Percentiles rank a stretch among this genome's conserved stretches.
These are phyloP conservation scores for Apteryx mantelli DNA, from an alignment of 2,113 vertebrate species.

Conservation along the genomic window DNA sequence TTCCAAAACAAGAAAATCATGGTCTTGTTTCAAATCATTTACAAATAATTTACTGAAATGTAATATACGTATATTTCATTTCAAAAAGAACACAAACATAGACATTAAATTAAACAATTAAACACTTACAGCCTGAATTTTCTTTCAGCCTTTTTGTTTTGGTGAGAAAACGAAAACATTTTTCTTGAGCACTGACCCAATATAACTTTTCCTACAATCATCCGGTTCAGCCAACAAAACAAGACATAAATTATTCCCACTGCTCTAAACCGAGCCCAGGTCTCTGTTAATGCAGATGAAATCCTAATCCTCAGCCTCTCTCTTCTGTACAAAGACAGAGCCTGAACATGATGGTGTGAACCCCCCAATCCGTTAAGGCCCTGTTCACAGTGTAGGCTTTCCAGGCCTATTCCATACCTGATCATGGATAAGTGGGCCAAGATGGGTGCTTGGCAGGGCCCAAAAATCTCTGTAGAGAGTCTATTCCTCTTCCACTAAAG, in stretches of 20 bases:
- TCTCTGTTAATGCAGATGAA: not conserved
- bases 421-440: not conserved
- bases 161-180: slow-evolving; percentile 37
- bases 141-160: slow-evolving; percentile 42
- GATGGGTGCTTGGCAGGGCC: not conserved
- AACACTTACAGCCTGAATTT: slow-evolving; percentile 7
- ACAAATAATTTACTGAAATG: slow-evolving; percentile 33
- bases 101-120: slow-evolving; percentile 30
- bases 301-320: not conserved
- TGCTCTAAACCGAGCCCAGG: not conserved
- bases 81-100: not conserved
- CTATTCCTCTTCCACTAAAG: not conserved
- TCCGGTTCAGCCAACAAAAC: not conserved
- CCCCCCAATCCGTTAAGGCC: not conserved
- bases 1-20: not conserved
- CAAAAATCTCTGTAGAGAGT: not conserved
- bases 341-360: not conserved
- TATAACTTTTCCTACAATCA: slow-evolving; percentile 20
- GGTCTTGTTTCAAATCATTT: not conserved
- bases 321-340: fast-evolving
- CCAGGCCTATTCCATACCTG: not conserved
- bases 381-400: not conserved
- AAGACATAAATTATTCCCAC: slow-evolving; percentile 9
- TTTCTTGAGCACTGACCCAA: slow-evolving; percentile 25
- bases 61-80: not conserved